Base-by-base conservation (phyloP, 1,140 invertebrate genomes). In the Eumeta japonica region DNA sequence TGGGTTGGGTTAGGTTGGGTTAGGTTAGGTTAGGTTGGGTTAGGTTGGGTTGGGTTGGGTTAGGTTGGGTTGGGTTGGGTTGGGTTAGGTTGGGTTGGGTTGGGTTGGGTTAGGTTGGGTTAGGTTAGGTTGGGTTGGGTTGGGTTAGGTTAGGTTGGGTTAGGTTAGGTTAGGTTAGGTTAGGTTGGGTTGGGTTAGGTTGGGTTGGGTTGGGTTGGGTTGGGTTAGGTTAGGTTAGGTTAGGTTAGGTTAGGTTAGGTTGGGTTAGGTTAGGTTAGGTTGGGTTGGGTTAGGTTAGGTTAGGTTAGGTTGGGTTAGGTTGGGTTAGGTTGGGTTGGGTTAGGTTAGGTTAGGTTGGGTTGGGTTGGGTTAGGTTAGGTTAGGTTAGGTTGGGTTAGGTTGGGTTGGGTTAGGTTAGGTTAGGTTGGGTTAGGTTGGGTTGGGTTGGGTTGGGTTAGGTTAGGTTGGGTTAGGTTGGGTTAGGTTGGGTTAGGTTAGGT, bases 341-440 rank as follows among this genome's bases (percentile, higher is more conserved):
- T 39, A 28, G 42, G 32, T 39, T 39, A 27, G 37, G 37, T 39
- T 44, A 30, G 37, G 36, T 44, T 39, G 28, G 37, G 37, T 39
- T 35, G 28, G 42, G 42, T 42, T 37, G 33, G 44, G 39, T 46
- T 46, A 35, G 35, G 39, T 41, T 46, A 35, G 44, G 39, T 41
- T 41, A 29, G 39, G 19, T 46, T 45, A 37, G 38, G 43, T 41
- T 45, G 38, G 38, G 43, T 41, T 45, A 29, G 39, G 44, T n/a
- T n/a, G n/a, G n/a, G n/a, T n/a, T n/a, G n/a, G n/a, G n/a, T 46
- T 46, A 38, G 39, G 39, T 41, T 41, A 38, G 39, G 35, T 41
- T 38, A 31, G 44, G 35, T 41, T 46, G 36, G 44, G 44, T 46
- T 46, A 41, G 44, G 44, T 46, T 41, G n/a, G n/a, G n/a, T n/a